These are phyloP conservation scores for Diorhabda carinulata DNA, from an alignment of 1,140 invertebrate genomes.

Conservation along the genomic window DNA sequence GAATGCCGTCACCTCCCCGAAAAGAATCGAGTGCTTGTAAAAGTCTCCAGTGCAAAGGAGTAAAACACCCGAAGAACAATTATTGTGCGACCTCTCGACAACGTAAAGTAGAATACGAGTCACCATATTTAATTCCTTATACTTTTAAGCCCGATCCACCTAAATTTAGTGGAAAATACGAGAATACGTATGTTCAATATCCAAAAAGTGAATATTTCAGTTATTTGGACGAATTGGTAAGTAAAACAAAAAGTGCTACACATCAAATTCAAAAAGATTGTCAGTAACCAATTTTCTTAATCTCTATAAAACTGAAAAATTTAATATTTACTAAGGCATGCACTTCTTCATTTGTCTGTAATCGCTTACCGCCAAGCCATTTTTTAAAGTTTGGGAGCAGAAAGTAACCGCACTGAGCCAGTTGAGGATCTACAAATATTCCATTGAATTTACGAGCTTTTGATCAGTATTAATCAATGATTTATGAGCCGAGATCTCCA, in stretches of 20 bases:
- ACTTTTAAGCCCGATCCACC: slow-evolving; percentile 30
- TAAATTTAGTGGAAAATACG: slow-evolving; percentile 35
- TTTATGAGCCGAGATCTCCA: too few species aligned
- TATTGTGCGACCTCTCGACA: not conserved
- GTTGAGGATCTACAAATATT: too few species aligned
- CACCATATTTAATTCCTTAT: slow-evolving; percentile 37
- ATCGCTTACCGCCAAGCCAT: too few species aligned
- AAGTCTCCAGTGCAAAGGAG: not conserved
- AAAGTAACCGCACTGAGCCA: too few species aligned
- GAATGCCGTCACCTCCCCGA: slow-evolving; percentile 43
- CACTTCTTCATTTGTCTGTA: too few species aligned
- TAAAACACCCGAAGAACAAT: not conserved
- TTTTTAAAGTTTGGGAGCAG: too few species aligned
- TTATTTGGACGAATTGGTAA: slow-evolving; percentile 28
- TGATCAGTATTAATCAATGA: too few species aligned
- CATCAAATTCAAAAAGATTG: too few species aligned
- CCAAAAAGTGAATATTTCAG: slow-evolving; percentile 42
- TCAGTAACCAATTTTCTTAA: too few species aligned
- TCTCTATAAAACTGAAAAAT: too few species aligned
- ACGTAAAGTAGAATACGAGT: slow-evolving; percentile 23
- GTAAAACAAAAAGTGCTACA: not conserved
- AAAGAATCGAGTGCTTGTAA: not conserved
- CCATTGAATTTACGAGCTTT: too few species aligned
- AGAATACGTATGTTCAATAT: slow-evolving; percentile 36
- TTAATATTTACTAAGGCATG: too few species aligned